phyloP scores from a whole-genome alignment of 2,797 vertebrate species.

The Cuculus canorus region DNA sequence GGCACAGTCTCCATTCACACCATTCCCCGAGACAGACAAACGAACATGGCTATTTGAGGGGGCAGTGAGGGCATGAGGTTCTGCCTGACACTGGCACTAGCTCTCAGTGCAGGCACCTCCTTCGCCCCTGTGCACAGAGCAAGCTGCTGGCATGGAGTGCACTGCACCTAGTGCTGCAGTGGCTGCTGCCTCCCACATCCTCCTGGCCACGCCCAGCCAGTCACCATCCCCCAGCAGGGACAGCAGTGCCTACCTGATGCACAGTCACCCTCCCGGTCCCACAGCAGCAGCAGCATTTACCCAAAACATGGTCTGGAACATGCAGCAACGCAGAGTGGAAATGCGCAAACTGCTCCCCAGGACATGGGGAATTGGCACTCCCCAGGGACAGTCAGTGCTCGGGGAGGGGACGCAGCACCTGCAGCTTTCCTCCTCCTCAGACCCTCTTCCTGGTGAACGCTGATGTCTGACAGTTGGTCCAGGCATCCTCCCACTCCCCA shows the following conservation, averaged over 20 bases:
- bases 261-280: not conserved
- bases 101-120: not conserved
- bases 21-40: not conserved
- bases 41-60: not conserved
- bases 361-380: not conserved
- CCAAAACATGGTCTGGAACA: not conserved
- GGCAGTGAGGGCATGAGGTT: no score
- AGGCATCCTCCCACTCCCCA: not conserved
- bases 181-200: not conserved
- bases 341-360: not conserved
- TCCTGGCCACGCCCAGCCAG: not conserved
- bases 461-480: not conserved
- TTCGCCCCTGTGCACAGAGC: accelerated
- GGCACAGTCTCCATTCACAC: not conserved
- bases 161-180: not conserved
- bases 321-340: accelerated
- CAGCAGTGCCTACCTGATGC: not conserved
- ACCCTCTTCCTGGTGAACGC: not conserved
- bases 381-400: not conserved
- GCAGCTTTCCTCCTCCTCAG: not conserved
- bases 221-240: not conserved
- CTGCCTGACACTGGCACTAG: not conserved
- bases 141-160: not conserved
- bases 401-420: accelerated
- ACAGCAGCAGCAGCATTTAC: not conserved